These are phyloP conservation scores for Sesamia inferens DNA, from an alignment of 2,888 invertebrate species.

Conservation along the genomic window DNA sequence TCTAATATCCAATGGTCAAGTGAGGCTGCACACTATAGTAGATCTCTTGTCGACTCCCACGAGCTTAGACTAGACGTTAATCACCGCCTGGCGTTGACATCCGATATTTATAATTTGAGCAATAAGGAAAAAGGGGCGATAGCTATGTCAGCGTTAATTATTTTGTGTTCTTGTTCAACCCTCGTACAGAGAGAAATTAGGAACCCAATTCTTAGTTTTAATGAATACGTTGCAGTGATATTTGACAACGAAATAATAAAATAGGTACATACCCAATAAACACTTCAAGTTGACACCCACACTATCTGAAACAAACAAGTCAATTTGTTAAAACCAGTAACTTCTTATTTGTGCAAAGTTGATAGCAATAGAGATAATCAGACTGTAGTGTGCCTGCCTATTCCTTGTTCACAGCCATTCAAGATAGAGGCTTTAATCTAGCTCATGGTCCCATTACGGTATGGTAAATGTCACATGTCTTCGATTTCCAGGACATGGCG, in stretches of 20 bases:
- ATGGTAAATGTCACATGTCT: background rate
- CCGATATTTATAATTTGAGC: background rate
- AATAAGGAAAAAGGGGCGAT: background rate
- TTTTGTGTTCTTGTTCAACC: slow-evolving; percentile 14
- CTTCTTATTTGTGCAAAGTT: background rate
- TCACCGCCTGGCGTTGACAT: no score
- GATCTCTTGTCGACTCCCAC: no score
- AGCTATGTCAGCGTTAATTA: background rate
- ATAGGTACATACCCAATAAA: slow-evolving; percentile 30
- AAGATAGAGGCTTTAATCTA: background rate
- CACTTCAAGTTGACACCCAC: slow-evolving; percentile 13
- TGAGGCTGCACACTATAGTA: no score
- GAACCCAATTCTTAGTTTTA: background rate
- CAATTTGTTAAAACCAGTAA: background rate
- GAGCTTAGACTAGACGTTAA: no score
- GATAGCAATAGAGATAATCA: background rate
- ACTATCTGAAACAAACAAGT: slow-evolving; percentile 37
- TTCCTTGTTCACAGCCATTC: no score
- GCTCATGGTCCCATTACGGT: background rate
- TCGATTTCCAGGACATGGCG: background rate
- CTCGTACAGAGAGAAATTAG: no score
- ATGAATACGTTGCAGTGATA: background rate
- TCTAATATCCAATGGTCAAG: no score
- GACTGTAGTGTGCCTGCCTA: background rate
- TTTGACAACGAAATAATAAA: background rate